phyloP scores from a whole-genome alignment of 2,797 vertebrate species.

The Coilia nasus region DNA sequence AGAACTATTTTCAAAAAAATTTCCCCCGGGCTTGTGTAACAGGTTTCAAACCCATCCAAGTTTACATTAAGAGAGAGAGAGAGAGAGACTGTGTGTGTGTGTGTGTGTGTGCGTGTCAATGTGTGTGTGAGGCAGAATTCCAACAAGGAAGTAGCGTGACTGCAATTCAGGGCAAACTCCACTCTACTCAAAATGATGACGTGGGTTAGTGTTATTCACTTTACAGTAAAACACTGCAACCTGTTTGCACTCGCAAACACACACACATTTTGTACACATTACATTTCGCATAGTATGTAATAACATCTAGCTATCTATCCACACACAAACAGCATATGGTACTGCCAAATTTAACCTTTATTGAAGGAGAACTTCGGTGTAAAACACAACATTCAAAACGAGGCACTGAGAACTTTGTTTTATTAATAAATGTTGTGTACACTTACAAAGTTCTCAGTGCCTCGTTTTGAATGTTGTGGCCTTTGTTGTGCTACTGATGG shows the following conservation, averaged over 20 bases:
- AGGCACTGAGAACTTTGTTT: too few relatives aligned
- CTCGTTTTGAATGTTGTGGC: too few relatives aligned
- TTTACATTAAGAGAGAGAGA: background rate
- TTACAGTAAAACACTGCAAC: too few relatives aligned
- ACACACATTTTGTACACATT: background rate
- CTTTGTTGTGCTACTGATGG: too few relatives aligned
- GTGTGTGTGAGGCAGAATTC: background rate
- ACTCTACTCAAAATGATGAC: background rate
- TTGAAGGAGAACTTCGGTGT: too few relatives aligned
- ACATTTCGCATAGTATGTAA: too few relatives aligned
- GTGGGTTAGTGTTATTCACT: too few relatives aligned
- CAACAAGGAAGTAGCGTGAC: constrained; percentile 37
- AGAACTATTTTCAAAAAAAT: too few relatives aligned
- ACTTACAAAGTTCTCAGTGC: too few relatives aligned
- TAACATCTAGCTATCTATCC: background rate
- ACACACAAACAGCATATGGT: background rate
- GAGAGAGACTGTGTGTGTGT: background rate
- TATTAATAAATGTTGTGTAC: too few relatives aligned
- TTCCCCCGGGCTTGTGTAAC: background rate
- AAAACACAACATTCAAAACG: too few relatives aligned
- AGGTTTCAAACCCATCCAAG: background rate
- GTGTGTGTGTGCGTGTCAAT: constrained; percentile 37
- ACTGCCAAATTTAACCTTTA: too few relatives aligned
- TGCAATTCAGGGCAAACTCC: constrained; percentile 34
- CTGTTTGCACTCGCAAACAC: background rate